A percentile compares a stretch with the other conserved stretches of the same genome.
These are phyloP conservation scores for Hirundo rustica DNA, from an alignment of 2,797 vertebrate species.

Conservation along the genomic window DNA sequence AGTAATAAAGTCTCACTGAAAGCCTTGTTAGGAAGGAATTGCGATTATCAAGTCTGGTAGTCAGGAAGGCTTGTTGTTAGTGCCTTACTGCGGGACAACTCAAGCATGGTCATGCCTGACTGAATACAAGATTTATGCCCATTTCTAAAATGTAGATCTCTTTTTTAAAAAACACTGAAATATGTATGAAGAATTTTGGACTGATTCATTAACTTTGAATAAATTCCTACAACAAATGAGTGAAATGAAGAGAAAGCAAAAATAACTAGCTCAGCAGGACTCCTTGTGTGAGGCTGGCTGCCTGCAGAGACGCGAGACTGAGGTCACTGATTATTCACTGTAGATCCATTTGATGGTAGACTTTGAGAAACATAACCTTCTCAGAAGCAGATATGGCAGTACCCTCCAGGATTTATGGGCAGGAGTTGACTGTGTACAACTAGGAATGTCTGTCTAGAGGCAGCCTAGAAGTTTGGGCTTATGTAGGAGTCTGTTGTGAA, in stretches of 20 bases:
- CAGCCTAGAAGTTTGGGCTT: background rate
- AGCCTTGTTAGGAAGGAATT: conserved; percentile 23
- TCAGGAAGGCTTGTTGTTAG: background rate
- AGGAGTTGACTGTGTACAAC: background rate
- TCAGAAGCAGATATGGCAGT: background rate
- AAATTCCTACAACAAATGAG: conserved; percentile 12
- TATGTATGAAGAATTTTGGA: conserved; percentile 29
- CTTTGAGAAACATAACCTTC: background rate
- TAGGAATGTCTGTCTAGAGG: background rate
- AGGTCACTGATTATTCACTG: background rate
- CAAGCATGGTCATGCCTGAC: conserved; percentile 4
- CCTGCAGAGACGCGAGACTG: background rate
- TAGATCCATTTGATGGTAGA: background rate
- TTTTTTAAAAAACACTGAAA: background rate
- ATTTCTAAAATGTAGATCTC: conserved; percentile 2
- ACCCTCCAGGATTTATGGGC: background rate
- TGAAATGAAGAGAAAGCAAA: conserved; percentile 5
- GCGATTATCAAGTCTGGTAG: background rate
- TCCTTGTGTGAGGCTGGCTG: background rate
- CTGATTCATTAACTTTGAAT: conserved; percentile 41
- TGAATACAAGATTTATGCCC: background rate
- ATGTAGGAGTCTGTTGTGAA: background rate
- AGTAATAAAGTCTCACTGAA: conserved; percentile 4
- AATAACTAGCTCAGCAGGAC: background rate
- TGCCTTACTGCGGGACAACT: background rate